Conservation (phyloP, 2,797 vertebrate genomes). For the Anomalospiza imberbis region DNA sequence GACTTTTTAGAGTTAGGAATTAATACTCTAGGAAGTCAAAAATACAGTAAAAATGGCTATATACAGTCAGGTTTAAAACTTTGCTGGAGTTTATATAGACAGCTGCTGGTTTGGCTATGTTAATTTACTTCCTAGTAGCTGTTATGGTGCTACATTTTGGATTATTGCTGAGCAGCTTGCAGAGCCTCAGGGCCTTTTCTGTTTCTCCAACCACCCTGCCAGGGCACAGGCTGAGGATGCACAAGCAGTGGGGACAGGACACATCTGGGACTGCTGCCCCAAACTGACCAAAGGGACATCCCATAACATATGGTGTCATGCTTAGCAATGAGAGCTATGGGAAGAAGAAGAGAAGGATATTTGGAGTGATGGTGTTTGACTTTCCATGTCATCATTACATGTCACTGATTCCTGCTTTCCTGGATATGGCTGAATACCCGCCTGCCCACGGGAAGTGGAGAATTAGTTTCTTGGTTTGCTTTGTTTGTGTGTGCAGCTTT, state of each 20-base stretch:
- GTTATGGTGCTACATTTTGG: rapidly evolving
- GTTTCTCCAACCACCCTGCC: not conserved
- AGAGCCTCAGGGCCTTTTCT: not conserved
- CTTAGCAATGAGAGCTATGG: not conserved
- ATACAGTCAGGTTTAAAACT: not conserved
- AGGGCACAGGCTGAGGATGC: not conserved
- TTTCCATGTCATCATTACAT: rapidly evolving
- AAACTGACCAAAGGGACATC: not conserved
- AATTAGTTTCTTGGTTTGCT: not conserved
- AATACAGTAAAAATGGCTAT: not conserved
- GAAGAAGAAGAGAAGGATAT: not conserved
- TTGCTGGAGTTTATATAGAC: not conserved
- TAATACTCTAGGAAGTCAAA: not conserved
- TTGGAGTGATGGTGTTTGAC: not conserved
- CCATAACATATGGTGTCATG: rapidly evolving
- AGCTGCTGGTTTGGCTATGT: not conserved
- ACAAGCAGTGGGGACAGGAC: not conserved
- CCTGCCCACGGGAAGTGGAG: rapidly evolving
- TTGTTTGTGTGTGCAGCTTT: not conserved
- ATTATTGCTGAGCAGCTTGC: not conserved
- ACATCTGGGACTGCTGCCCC: not conserved
- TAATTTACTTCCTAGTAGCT: not conserved
- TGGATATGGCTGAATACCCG: not conserved
- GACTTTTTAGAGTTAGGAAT: not conserved
- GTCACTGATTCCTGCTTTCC: not conserved